Evolutionary conservation across 2,113 vertebrate genomes (phyloP).

Genomic region (Ciconia maguari): DNA sequence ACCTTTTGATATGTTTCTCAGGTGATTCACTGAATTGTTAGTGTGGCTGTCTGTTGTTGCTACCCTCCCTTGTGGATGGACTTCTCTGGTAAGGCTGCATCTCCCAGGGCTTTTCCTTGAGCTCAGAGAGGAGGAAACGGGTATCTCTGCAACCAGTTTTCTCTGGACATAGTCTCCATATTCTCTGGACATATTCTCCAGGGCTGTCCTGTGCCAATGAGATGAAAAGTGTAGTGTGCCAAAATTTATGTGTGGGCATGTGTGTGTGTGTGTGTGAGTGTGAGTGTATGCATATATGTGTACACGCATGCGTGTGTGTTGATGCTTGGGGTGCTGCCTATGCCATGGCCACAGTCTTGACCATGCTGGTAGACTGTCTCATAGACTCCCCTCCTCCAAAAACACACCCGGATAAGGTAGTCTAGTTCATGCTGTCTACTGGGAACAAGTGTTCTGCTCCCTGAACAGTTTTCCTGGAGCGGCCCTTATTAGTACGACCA

Average conservation of each 20-base stretch:
- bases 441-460: neutral
- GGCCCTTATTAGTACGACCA: neutral
- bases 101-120: neutral
- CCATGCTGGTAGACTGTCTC: neutral
- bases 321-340: neutral
- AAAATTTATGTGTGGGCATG: neutral
- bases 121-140: neutral
- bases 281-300: no score
- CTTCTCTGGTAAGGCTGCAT: neutral
- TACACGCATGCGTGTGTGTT: fast-evolving
- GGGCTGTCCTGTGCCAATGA: neutral
- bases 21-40: neutral
- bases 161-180: neutral
- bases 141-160: neutral
- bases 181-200: neutral
- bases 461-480: neutral
- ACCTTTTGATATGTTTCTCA: neutral
- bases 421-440: neutral
- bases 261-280: no score
- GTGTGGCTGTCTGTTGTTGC: no score
- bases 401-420: neutral
- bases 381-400: neutral
- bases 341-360: neutral
- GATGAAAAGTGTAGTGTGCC: neutral
- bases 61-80: neutral